Evolutionary conservation across 2,888 invertebrate species (phyloP), one percentile per base, ranked within the genome.

Genomic region (Ophion slaviceki): DNA sequence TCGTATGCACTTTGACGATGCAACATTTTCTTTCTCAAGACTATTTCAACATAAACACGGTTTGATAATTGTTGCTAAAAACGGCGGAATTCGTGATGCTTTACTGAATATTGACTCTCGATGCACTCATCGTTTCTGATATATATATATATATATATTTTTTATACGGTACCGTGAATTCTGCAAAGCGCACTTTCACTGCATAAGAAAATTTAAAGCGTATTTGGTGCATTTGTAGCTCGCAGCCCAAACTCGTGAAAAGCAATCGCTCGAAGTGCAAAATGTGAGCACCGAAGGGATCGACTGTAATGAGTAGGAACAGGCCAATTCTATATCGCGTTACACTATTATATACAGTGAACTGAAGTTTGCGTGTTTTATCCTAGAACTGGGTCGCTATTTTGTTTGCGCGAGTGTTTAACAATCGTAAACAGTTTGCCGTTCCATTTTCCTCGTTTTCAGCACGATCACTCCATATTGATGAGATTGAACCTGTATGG

Each of bases 361-460:
- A 66, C 53, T 36, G 64, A 47, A 77, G 67, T 66, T 66, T 77
- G 86, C 86, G 86, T 84, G 84, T 47, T 67, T 74, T 40, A 24
- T 24, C 70, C 28, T 67, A 47, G 59, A 82, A 86, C 76, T 82
- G 62, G 82, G 77, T 53, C 85, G 61, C 82, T 40, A 68, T 80
- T 82, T 72, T 77, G 82, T 86, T 74, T 77, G 68, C 66, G 11
- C 78, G 68, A 62, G 61, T 62, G 82, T 80, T 79, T 72, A 77
- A 82, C 82, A 85, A 40, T 72, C 62, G 76, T 72, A 82, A 86
- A 86, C 82, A 82, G 61, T 53, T 68, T 61, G 71, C 62, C 82
- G 72, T 76, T 77, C 36, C 80, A 72, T 80, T 71, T 76, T 45
- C 66, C 66, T 64, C 70, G 67, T 32, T 67, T 77, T 76, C 14